Base-by-base conservation (phyloP, 2,888 invertebrate genomes). In the Hyposoter didymator region DNA sequence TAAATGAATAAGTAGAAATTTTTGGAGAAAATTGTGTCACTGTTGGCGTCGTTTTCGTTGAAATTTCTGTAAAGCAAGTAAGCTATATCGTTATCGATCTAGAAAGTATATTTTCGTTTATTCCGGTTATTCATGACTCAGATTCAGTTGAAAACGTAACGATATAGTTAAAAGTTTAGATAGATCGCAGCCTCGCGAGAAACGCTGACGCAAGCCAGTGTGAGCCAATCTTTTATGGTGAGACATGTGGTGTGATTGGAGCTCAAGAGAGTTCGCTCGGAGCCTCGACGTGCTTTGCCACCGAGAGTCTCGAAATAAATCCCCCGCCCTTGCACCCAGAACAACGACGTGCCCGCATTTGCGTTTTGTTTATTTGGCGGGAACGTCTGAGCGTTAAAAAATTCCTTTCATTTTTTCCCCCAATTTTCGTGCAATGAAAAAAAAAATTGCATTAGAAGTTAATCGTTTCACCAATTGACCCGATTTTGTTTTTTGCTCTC, bases 201-300 rank as follows among this genome's bases (percentile, higher is more conserved):
- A 74, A 43, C 85, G 66, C 85, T 89, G 88, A 89, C 87, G 88
- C 87, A 89, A 91, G 39, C 39, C 86, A 85, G 79, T 88, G 88
- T 89, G 82, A 83, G 82, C 85, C 80, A 81, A 79, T 86, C 66
- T 84, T 89, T 84, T 85, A 85, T 78, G 78, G 81, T 70, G 84
- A 81, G 80, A 79, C 89, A 86, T 88, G 88, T 86, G 90, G 85
- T 79, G 49, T 69, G 78, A 70, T 14, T 35, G 28, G 45, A 69
- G 69, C 10, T 39, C 49, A 28, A 69, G 79, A 49, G 62, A 72
- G 43, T 22, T 28, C 19, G 10, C 64, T 52, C 80, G 32, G 66
- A 80, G 78, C 47, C 28, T 79, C 6, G 49, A 73, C 74, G 72
- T 39, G 62, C 45, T 75, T 75, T 35, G 43, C 47, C 47, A 66